phyloP scores from a whole-genome alignment of 2,888 invertebrate genomes.

The Pandemis corylana region DNA sequence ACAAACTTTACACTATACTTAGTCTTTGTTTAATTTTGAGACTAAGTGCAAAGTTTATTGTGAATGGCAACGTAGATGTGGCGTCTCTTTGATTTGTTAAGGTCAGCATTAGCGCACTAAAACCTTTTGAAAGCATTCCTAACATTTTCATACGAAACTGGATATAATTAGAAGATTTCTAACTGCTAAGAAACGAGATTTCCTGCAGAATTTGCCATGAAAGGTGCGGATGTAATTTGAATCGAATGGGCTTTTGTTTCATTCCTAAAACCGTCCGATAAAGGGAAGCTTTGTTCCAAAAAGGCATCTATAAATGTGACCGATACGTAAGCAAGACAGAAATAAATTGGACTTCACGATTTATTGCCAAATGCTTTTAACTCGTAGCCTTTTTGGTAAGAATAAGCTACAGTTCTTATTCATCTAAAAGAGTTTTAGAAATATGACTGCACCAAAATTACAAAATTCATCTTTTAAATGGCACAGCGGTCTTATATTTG shows the following conservation, averaged over 20 bases:
- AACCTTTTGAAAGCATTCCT: constrained; percentile 9
- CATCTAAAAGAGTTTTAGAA: constrained; percentile 50
- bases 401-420: constrained; percentile 62
- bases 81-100: constrained; percentile 8
- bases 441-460: constrained; percentile 8
- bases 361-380: constrained; percentile 82
- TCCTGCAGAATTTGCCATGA: constrained; percentile 54
- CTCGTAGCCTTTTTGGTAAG: constrained; percentile 63
- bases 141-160: constrained; percentile 38
- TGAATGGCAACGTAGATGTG: constrained; percentile 5
- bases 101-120: not conserved
- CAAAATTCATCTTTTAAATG: not conserved
- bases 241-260: constrained; percentile 73
- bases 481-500: not conserved
- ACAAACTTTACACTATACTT: constrained; percentile 27
- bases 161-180: constrained; percentile 52
- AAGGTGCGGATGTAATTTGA: constrained; percentile 64
- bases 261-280: constrained; percentile 64
- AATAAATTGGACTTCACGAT: constrained; percentile 78
- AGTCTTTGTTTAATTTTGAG: constrained; percentile 30
- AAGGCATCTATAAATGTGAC: constrained; percentile 69
- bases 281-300: constrained; percentile 68
- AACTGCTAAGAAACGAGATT: constrained; percentile 43
- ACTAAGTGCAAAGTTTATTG: constrained; percentile 12
- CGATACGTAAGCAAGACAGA: constrained; percentile 72